Evolutionary conservation across 2,888 invertebrate species (phyloP), one percentile per base, ranked within the genome.

Genomic region (Diplolepis rosae): DNA sequence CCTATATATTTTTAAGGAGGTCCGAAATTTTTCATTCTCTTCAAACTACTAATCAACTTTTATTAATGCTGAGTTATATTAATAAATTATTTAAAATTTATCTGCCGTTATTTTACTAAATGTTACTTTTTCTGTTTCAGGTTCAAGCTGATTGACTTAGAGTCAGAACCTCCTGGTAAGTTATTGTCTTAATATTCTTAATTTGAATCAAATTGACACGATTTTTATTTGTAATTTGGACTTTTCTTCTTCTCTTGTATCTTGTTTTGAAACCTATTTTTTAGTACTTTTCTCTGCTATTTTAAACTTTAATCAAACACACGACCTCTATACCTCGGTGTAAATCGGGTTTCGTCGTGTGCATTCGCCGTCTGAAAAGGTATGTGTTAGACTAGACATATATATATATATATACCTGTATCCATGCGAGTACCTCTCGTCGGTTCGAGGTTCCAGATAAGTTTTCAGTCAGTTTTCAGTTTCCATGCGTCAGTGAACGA

Each of bases 351-450:
- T 45, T 18, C 18, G 7, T 45, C 45, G 45, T 18, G 18, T 7
- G 18, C 5, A 7, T 45, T 2, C 45, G 45, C 15, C 15, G 45
- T 15, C 18, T 9, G 45, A 45, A 45, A 45, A 18, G 15, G 22
- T 13, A 54, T 30, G 18, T 54, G 30, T n/a, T n/a, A n/a, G n/a
- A 28, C n/a, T 54, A 54, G 28, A 39, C 24, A 48, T 48, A 18
- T 27, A 68, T n/a, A 65, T n/a, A n/a, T 35, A 22, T 28, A 56
- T 15, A 61, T 15, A 68, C n/a, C 5, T 35, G n/a, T n/a, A n/a
- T n/a, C 27, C 24, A 24, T 66, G 27, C n/a, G 9, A 4, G 27
- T 66, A 30, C 30, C n/a, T 54, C 7, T 22, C 22, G 52, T 52
- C 5, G 54, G 24, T n/a, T 18, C 11, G 45, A 45, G 6, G 45